Base-by-base conservation (phyloP, 2,113 vertebrate genomes). In the Vimba vimba region DNA sequence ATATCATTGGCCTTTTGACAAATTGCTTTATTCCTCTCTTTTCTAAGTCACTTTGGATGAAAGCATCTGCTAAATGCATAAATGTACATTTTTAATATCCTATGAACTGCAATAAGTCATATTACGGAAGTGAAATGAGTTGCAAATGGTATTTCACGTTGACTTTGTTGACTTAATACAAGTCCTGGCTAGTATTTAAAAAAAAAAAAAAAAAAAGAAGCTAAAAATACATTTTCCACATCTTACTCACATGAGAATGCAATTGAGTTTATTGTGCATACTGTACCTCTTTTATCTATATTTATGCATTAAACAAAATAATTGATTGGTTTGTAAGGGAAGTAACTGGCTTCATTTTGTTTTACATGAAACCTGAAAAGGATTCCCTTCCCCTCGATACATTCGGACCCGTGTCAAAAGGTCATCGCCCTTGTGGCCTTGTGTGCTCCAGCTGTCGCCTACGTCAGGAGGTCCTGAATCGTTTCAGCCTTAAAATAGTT, bases 361-460 rank as follows among this genome's bases (percentile, higher is more conserved):
- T 55, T 17, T 55, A n/a, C n/a, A 15, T 83, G 66, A 39, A 71
- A 71, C 64, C 25, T 2, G 45, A 60, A 79, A 13, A 62, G 55
- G 59, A 64, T 45, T 64, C 19, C 25, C 45, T 13, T 68, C 10
- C 13, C 17, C 30, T 64, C 27, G 75, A 23, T 80, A 81, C 69
- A 68, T 83, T 52, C 13, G 27, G 75, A 81, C 39, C 52, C 39
- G 17, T 75, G 88, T 90, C 73, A 84, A 82, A 79, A 89, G 87
- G 79, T 85, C 83, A 88, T 64, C 76, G 86, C 78, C 86, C 86
- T 83, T 17, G 43, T 45, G 62, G 66, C 55, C 69, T 79, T 60
- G 5, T 30, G 39, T 50, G 73, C 84, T 75, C 71, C 90, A 91
- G 88, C 87, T 91, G 89, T 79, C 82, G 7, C 57, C 3, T 39